A percentile compares a stretch with the other conserved stretches of the same genome.
Conservation (phyloP, 1,140 invertebrate genomes). For the Pseudomyrmex pallidus region DNA sequence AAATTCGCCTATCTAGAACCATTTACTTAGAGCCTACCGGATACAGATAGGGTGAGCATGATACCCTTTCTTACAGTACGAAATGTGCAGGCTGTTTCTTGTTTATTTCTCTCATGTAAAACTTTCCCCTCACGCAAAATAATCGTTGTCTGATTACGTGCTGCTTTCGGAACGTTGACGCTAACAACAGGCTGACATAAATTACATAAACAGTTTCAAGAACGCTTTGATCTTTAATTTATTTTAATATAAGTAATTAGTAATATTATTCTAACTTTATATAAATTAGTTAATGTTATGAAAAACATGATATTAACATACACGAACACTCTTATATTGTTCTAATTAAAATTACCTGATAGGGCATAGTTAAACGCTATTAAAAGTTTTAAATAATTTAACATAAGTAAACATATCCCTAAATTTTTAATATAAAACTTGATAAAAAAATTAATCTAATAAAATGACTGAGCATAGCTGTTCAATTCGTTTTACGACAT, state of each 20-base stretch:
- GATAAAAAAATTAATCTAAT: slow-evolving; percentile 4
- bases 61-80: slow-evolving; percentile 23
- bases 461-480: neutral
- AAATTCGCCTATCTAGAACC: neutral
- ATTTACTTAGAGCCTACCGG: slow-evolving; percentile 7
- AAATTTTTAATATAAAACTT: too few species aligned
- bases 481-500: neutral
- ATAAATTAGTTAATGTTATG: neutral
- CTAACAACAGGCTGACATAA: slow-evolving; percentile 9
- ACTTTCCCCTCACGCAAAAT: neutral
- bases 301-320: too few species aligned
- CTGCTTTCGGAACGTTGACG: slow-evolving; percentile 4
- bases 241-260: neutral
- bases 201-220: neutral
- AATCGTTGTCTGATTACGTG: slow-evolving; percentile 16
- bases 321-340: too few species aligned
- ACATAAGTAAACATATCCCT: too few species aligned
- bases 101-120: slow-evolving; percentile 1
- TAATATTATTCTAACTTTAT: neutral
- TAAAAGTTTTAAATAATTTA: too few species aligned
- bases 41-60: slow-evolving; percentile 6
- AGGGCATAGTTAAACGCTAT: too few species aligned
- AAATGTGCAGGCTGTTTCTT: slow-evolving; percentile 35
- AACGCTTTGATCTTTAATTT: neutral
- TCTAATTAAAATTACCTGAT: too few species aligned